Percentiles rank a stretch among this genome's conserved stretches.
These are phyloP conservation scores for Cephus cinctus DNA, from an alignment of 1,140 invertebrate species.

Conservation along the genomic window DNA sequence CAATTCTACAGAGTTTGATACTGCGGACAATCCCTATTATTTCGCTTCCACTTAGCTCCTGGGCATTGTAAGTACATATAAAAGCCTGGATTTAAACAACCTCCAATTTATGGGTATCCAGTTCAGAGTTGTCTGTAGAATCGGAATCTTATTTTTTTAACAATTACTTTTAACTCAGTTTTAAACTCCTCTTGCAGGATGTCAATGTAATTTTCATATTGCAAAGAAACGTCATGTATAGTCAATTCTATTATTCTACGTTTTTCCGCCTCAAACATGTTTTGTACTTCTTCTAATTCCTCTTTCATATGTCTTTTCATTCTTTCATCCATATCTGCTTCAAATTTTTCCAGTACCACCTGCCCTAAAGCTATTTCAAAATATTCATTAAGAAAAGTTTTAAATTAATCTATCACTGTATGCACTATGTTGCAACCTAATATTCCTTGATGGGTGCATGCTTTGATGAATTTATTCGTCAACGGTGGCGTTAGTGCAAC, in stretches of 20 bases:
- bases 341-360: constrained; percentile 27
- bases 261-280: constrained; percentile 32
- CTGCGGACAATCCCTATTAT: too few relatives aligned
- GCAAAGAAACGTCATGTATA: constrained; percentile 16
- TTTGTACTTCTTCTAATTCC: constrained; percentile 33
- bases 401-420: not conserved
- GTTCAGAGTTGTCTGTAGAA: not conserved
- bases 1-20: too few relatives aligned
- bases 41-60: too few relatives aligned
- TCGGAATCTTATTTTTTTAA: not conserved
- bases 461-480: constrained; percentile 39
- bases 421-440: constrained; percentile 30
- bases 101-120: not conserved
- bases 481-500: constrained; percentile 33
- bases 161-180: constrained; percentile 24
- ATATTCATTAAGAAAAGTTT: constrained; percentile 3
- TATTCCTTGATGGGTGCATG: constrained; percentile 50
- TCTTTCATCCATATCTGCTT: constrained; percentile 33
- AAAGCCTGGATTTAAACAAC: not conserved
- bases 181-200: constrained; percentile 29
- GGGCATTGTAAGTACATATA: too few relatives aligned
- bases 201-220: constrained; percentile 31
- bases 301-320: constrained; percentile 29
- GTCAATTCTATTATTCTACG: constrained; percentile 20
- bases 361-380: constrained; percentile 23